Percentiles rank a stretch among this genome's conserved stretches.
Evolutionary conservation across 2,888 invertebrate species (phyloP).

Genomic region (Pollenia amentaria): DNA sequence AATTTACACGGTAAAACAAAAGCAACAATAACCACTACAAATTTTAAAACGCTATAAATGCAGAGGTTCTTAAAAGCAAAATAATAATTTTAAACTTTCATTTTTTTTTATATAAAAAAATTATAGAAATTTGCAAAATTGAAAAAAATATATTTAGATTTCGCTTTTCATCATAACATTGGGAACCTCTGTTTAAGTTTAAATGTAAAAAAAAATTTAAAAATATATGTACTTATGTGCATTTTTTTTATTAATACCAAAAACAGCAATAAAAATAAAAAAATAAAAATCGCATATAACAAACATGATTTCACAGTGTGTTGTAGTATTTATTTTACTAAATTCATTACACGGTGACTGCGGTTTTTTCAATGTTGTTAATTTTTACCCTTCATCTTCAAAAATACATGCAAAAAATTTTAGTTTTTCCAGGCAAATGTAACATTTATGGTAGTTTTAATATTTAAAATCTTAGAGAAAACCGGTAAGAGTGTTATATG

Average conservation of each 20-base stretch:
- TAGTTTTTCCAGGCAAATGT: background rate
- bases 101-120: no score
- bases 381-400: slow-evolving; percentile 7
- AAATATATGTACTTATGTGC: slow-evolving; percentile 5
- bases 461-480: no score
- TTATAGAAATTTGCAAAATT: no score
- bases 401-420: background rate
- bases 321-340: slow-evolving; percentile 52
- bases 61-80: background rate
- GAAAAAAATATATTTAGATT: no score
- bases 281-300: slow-evolving; percentile 1
- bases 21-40: background rate
- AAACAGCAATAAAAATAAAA: slow-evolving; percentile 4
- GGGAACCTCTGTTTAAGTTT: background rate
- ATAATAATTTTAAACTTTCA: no score
- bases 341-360: slow-evolving; percentile 65
- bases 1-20: slow-evolving; percentile 32
- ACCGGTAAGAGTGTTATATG: no score
- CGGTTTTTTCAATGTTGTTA: slow-evolving; percentile 53
- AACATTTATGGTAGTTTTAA: background rate
- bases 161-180: no score
- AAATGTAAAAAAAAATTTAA: slow-evolving; percentile 38
- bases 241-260: background rate
- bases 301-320: slow-evolving; percentile 29
- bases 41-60: background rate